Evolutionary conservation across 2,888 invertebrate genomes (phyloP), one percentile per base, ranked within the genome.

Genomic region (Himalopsyche tibetana): DNA sequence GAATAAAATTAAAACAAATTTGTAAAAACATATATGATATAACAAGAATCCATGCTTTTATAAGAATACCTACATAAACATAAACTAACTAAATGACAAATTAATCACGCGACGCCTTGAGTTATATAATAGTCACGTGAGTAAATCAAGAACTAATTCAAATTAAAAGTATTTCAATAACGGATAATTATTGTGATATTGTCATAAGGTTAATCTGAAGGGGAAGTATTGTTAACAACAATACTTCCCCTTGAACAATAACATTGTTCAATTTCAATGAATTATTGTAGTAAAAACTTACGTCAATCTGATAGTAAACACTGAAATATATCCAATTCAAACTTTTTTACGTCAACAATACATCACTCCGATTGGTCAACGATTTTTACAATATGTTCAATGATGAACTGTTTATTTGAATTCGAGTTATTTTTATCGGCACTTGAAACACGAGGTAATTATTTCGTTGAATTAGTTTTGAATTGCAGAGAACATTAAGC

Each of bases 71-170:
- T 74, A 36, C 74, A 11, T 74, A 12, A 36, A 74, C 5, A 74
- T 38, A 12, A 36, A 38, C 38, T 38, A 74, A 36, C 6, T 3
- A 74, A 12, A 38, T 28, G 2, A 74, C 8, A 15, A 12, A 74
- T 38, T 12, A 4, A 74, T 19, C 74, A 15, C 12, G 36, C 74
- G 19, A n/a, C 74, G 36, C 28, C 19, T 19, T 8, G 9, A 38
- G 12, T 74, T 74, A 74, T 36, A 74, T 74, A 74, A 74, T 28
- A 74, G 38, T 74, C 74, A 74, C 74, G 74, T 74, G 74, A 74
- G 15, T 74, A 38, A 36, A 74, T 74, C 5, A 36, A 74, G 74
- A 74, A 19, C 63, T 19, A 63, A 9, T 19, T 63, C 3, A 19
- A 19, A 28, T 11, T 8, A 28, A 15, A 51, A 51, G 15, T 6